A percentile compares a stretch with the other conserved stretches of the same genome.
Conservation (phyloP, 1,140 invertebrate species). For the Aphelenchoides avenae region DNA sequence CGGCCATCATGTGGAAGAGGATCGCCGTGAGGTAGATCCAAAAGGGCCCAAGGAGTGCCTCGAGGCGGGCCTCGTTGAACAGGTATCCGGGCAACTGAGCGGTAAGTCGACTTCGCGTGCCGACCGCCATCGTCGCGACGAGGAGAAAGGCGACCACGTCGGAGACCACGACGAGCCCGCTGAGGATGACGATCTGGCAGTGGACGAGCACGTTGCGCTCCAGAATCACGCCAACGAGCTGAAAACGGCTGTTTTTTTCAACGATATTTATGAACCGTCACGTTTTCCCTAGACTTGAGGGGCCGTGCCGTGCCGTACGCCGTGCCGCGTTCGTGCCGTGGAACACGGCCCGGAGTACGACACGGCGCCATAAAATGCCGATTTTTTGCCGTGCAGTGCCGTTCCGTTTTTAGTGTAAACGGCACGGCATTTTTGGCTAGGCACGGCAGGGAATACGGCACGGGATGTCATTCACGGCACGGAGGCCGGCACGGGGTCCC, state of each 20-base stretch:
- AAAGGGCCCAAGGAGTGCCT: conserved; percentile 40
- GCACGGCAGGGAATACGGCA: no score
- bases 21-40: conserved; percentile 50
- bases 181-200: conserved; percentile 37
- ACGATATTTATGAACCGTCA: no score
- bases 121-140: conserved; percentile 47
- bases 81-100: conserved; percentile 14
- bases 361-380: no score
- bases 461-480: no score
- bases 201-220: conserved; percentile 36
- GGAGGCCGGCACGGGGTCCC: no score
- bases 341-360: no score
- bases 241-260: conserved; percentile 12
- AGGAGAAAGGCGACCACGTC: conserved; percentile 42
- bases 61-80: conserved; percentile 32
- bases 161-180: conserved; percentile 39
- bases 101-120: conserved; percentile 20
- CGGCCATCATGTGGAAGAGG: conserved; percentile 50
- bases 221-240: conserved; percentile 40
- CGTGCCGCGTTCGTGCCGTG: no score
- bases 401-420: no score
- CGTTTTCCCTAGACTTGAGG: no score
- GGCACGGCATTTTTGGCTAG: no score
- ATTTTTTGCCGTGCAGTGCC: no score
- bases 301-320: no score